Evolutionary conservation across 1,140 invertebrate species (phyloP), one percentile per base, ranked within the genome.

Genomic region (Drosophila nannoptera): DNA sequence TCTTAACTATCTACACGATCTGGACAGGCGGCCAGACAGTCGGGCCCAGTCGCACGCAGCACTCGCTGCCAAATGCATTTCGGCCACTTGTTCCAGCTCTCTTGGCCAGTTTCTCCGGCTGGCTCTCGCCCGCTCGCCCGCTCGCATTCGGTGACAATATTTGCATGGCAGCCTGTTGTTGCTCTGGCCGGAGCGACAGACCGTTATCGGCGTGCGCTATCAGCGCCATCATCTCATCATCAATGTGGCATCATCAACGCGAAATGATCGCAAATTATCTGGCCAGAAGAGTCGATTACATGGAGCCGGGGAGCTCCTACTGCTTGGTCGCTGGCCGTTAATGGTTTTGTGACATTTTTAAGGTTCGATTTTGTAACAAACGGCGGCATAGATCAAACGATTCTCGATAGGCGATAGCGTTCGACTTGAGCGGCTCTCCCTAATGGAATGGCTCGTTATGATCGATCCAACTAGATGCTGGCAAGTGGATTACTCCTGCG

Each of bases 1-100:
- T 83, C 78, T 83, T 84, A 83, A 83, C 78, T 83, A 83, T 83
- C 78, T 83, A 83, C 78, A 83, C 78, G 78, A 83, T 83, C 78
- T 73, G 80, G 68, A 75, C 75, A 78, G 75, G 7, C 58, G 29
- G 35, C 56, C 59, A 69, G 52, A 38, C 36, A 60, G 36, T 69
- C 46, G 38, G 12, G 7, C n/a, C 38, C 61, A 38, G 53, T 55
- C 68, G 40, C 40, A 36, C 48, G 22, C 43, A 33, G 55, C 43
- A 55, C 65, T 65, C 50, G 59, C 64, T 75, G 73, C 73, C 73
- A 75, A 75, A 70, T 75, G 73, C 73, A 61, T 67, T 76, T 71
- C 8, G 65, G 61, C 64, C 61, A 60, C 68, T 68, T 69, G 60
- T 42, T 42, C 33, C 43, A 61, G 78, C 22, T 71, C 58, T 65